Percentiles rank a stretch among this genome's conserved stretches.
Conservation (phyloP, 35 echinoderm and acorn worm species). For the Ptychodera flava region DNA sequence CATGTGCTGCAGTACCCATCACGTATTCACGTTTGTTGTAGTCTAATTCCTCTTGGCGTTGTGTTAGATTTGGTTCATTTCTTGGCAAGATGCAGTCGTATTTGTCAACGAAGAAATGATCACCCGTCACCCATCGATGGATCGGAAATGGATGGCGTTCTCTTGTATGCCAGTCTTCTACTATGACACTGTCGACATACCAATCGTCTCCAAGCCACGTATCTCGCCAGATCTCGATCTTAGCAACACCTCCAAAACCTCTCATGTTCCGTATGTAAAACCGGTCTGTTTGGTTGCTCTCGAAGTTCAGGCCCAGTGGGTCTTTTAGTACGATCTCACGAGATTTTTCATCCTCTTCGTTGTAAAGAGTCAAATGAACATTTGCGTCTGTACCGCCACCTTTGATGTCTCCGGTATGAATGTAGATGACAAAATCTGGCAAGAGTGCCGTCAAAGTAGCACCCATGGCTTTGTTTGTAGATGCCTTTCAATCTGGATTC, state of each 20-base stretch:
- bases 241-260: slow-evolving; percentile 32
- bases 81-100: too few species aligned
- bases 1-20: too few species aligned
- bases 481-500: too few species aligned
- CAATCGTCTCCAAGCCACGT: slow-evolving; percentile 34
- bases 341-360: slow-evolving; percentile 24
- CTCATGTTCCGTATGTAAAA: slow-evolving; percentile 21
- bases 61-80: not conserved
- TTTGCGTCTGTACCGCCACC: slow-evolving; percentile 68
- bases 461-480: too few species aligned
- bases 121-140: slow-evolving; percentile 49
- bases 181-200: slow-evolving; percentile 58
- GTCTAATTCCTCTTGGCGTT: not conserved
- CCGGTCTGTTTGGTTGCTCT: slow-evolving; percentile 20
- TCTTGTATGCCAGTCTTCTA: slow-evolving; percentile 6
- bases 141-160: slow-evolving; percentile 43
- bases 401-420: slow-evolving; percentile 62
- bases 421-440: too few species aligned
- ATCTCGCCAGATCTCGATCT: slow-evolving; percentile 67
- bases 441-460: too few species aligned
- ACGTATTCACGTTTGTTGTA: not conserved
- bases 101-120: too few species aligned
- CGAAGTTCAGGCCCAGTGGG: slow-evolving; percentile 50
- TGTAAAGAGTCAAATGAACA: slow-evolving; percentile 39
- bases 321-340: slow-evolving; percentile 38